These are phyloP conservation scores for Helogale parvula DNA, from an alignment of 2,113 vertebrate species.

Conservation along the genomic window DNA sequence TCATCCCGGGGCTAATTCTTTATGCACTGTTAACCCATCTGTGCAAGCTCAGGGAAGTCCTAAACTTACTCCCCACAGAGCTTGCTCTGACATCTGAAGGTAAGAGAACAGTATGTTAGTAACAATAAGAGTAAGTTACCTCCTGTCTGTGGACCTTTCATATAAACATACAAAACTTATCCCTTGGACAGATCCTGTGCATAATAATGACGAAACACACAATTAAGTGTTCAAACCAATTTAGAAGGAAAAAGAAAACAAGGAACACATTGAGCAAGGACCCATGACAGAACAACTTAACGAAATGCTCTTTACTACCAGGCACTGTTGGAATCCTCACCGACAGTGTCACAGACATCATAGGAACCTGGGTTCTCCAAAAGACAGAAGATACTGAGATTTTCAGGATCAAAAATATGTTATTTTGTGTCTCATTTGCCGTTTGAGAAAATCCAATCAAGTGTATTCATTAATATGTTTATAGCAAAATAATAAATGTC, in stretches of 20 bases:
- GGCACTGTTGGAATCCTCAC: neutral
- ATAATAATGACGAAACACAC: neutral
- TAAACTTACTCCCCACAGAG: neutral
- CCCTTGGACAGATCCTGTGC: neutral
- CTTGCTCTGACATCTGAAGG: neutral
- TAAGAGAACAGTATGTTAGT: neutral
- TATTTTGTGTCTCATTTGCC: slow-evolving; percentile 30
- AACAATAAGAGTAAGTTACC: neutral
- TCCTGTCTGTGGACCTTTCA: neutral
- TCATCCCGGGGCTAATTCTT: too few species aligned
- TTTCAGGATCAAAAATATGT: neutral
- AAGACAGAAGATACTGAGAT: slow-evolving; percentile 61
- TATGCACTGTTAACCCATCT: too few species aligned
- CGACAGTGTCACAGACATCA: slow-evolving; percentile 60
- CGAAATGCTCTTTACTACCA: neutral
- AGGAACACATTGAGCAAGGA: neutral
- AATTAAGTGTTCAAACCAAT: neutral
- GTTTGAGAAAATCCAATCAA: slow-evolving; percentile 37
- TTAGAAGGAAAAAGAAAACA: neutral
- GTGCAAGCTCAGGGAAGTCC: too few species aligned
- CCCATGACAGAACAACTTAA: neutral
- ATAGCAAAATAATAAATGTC: slow-evolving; percentile 54
- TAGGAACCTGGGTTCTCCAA: slow-evolving; percentile 71
- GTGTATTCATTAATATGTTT: slow-evolving; percentile 12
- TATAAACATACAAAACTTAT: neutral